Percentiles rank a stretch among this genome's conserved stretches.
phyloP scores from a whole-genome alignment of 2,113 vertebrate species.

The Pandion haliaetus region DNA sequence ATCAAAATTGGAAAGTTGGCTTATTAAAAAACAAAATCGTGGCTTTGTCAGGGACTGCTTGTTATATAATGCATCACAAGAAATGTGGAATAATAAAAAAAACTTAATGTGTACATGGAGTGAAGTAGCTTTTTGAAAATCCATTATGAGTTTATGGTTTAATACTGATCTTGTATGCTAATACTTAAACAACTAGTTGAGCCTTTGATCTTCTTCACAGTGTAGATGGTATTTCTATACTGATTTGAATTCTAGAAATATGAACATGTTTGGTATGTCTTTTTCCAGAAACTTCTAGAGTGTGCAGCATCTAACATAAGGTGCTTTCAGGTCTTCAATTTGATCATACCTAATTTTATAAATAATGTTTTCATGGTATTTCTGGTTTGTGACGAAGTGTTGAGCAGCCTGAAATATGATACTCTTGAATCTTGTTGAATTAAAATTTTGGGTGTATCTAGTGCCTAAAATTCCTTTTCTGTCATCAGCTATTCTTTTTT shows the following conservation, averaged over 20 bases:
- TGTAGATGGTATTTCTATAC: neutral
- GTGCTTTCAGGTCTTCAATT: neutral
- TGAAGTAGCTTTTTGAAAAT: neutral
- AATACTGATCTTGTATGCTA: neutral
- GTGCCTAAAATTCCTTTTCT: neutral
- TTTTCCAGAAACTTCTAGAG: neutral
- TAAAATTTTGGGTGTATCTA: neutral
- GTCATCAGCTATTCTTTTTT: neutral
- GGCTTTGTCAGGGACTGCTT: neutral
- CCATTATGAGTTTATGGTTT: neutral
- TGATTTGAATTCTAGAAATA: neutral
- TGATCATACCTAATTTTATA: neutral
- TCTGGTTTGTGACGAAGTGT: neutral
- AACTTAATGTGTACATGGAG: neutral
- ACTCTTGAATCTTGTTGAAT: neutral
- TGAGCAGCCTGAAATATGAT: neutral
- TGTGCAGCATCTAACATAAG: neutral
- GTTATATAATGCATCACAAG: neutral
- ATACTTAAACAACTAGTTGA: neutral
- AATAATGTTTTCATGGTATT: neutral
- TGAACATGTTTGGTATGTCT: neutral
- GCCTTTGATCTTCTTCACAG: neutral
- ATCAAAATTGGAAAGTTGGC: neutral
- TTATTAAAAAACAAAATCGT: neutral
- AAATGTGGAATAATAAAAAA: neutral